Conservation (phyloP, 2,888 invertebrate genomes). For the Maniola hyperantus region DNA sequence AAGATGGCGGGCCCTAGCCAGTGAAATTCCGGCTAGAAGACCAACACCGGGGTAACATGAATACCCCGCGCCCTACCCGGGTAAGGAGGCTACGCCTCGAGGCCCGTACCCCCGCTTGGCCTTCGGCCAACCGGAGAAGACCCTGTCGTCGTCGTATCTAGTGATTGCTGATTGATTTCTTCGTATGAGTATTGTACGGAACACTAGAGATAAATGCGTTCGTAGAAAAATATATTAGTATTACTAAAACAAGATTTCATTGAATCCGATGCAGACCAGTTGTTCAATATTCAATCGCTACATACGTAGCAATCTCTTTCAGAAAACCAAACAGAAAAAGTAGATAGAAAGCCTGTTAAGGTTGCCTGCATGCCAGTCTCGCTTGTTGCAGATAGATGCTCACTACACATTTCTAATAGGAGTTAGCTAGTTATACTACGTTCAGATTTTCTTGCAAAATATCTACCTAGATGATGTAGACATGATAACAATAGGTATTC, state of each 20-base stretch:
- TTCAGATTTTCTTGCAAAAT: background rate
- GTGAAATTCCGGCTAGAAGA: too few species aligned
- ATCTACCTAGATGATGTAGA: background rate
- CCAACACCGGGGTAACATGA: too few species aligned
- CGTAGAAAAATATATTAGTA: background rate
- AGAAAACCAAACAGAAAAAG: background rate
- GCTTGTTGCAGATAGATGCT: slow-evolving; percentile 3
- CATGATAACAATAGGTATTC: background rate
- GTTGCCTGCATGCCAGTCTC: slow-evolving; percentile 1
- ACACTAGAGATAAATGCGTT: too few species aligned
- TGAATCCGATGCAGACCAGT: background rate
- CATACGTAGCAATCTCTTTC: background rate
- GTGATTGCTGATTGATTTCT: too few species aligned
- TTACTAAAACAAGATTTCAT: background rate
- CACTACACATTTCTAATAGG: background rate
- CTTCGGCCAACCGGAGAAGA: too few species aligned
- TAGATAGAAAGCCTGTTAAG: background rate
- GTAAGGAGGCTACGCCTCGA: too few species aligned
- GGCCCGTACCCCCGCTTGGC: too few species aligned
- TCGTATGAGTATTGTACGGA: too few species aligned
- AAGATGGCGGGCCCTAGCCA: too few species aligned
- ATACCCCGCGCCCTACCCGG: too few species aligned
- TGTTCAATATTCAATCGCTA: slow-evolving; percentile 3
- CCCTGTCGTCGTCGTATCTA: too few species aligned
- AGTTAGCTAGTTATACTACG: background rate